Conservation (phyloP, 2,888 invertebrate genomes). For the Eristalis tenax region DNA sequence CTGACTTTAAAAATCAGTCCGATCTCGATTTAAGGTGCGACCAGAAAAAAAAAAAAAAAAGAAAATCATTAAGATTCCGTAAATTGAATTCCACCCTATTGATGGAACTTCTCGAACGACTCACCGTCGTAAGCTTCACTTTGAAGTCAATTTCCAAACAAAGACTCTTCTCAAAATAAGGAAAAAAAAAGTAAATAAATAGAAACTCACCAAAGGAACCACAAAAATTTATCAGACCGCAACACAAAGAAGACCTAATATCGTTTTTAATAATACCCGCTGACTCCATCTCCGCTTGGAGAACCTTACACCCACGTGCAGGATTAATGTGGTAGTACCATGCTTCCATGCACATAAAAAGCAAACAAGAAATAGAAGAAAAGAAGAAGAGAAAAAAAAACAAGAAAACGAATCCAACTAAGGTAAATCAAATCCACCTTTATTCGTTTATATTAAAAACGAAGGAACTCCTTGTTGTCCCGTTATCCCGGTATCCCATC, state of each 20-base stretch:
- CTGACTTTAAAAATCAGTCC: not conserved
- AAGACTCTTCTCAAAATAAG: not conserved
- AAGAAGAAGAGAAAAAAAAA: conserved; percentile 13
- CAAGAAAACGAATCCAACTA: conserved; percentile 56
- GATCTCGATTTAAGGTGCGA: not conserved
- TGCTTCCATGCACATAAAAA: conserved; percentile 17
- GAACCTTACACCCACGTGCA: conserved; percentile 21
- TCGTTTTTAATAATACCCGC: conserved; percentile 51
- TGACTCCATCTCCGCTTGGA: conserved; percentile 3
- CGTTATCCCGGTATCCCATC: conserved; percentile 65
- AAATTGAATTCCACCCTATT: conserved; percentile 10
- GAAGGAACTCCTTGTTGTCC: conserved; percentile 53
- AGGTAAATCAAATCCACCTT: conserved; percentile 71
- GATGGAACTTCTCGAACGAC: not conserved
- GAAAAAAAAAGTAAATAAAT: not conserved
- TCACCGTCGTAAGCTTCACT: conserved; percentile 17
- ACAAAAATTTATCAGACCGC: conserved; percentile 37
- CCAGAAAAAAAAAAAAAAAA: not conserved
- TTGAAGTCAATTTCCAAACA: conserved; percentile 22
- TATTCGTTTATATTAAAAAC: conserved; percentile 64
- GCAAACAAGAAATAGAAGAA: not conserved
- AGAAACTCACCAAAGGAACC: conserved; percentile 13
- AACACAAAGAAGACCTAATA: conserved; percentile 41
- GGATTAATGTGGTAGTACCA: conserved; percentile 47
- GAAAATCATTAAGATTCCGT: not conserved